These are phyloP conservation scores for Enhydra lutris DNA, from an alignment of 2,113 vertebrate genomes.

Conservation along the genomic window DNA sequence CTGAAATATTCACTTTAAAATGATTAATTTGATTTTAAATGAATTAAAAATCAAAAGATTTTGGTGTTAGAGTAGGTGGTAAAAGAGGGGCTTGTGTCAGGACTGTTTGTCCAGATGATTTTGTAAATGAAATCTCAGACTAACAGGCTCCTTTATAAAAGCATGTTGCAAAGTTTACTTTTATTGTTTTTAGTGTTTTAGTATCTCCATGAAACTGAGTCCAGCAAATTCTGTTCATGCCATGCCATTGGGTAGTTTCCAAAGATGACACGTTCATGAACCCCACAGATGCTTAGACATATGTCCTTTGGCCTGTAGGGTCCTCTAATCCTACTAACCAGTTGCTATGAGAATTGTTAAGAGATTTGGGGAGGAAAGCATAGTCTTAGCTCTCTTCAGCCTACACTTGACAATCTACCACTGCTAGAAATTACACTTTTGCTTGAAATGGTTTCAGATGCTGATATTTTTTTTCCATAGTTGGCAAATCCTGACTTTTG, in stretches of 20 bases:
- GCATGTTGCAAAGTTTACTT: neutral
- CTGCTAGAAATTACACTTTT: slow-evolving; percentile 11
- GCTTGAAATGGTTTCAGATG: slow-evolving; percentile 32
- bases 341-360: neutral
- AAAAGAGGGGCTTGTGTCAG: neutral
- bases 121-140: slow-evolving; percentile 15
- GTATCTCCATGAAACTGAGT: neutral
- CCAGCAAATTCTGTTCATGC: neutral
- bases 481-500: slow-evolving; percentile 45
- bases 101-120: neutral
- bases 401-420: neutral
- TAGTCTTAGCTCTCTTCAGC: neutral
- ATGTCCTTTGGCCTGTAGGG: neutral
- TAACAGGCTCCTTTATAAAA: neutral
- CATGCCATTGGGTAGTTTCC: neutral
- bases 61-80: neutral
- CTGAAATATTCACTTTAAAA: neutral
- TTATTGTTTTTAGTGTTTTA: slow-evolving; percentile 3
- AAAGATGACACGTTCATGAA: neutral
- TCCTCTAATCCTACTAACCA: neutral
- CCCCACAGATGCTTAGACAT: neutral
- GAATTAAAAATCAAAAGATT: neutral
- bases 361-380: neutral
- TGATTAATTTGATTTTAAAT: neutral
- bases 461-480: neutral